Evolutionary conservation across 2,888 invertebrate genomes (phyloP).

Genomic region (Nezara viridula): DNA sequence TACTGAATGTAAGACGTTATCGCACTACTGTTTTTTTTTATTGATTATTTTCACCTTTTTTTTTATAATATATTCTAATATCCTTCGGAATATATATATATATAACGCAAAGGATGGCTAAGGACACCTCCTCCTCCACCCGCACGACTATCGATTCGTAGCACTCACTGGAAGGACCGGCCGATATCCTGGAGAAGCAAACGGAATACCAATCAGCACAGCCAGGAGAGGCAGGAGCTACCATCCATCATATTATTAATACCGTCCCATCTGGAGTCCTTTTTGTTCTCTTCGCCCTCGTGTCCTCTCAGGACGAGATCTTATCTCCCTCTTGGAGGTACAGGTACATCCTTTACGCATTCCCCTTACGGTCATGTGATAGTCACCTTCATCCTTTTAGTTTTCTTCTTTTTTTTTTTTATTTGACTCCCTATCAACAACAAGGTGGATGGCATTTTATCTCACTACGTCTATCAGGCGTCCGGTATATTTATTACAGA

Average conservation of each 20-base stretch:
- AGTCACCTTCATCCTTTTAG: constrained; percentile 9
- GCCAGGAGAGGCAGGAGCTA: too few species aligned
- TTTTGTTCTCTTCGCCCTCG: neutral
- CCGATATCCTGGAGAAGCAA: neutral
- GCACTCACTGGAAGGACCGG: neutral
- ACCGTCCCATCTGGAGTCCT: neutral
- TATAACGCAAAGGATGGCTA: too few species aligned
- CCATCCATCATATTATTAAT: constrained; percentile 45
- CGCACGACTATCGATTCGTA: neutral
- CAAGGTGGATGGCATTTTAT: constrained; percentile 32
- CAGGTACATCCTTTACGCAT: constrained; percentile 40
- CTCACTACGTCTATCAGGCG: constrained; percentile 8
- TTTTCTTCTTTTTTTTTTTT: neutral
- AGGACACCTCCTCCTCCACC: too few species aligned
- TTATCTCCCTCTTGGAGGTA: neutral
- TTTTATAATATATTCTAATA: too few species aligned
- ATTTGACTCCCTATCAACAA: neutral
- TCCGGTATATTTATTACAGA: constrained; percentile 12
- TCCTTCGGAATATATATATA: too few species aligned
- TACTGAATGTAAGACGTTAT: too few species aligned
- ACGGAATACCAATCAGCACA: constrained; percentile 23
- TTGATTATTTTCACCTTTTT: too few species aligned
- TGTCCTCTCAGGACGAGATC: neutral
- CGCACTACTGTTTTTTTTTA: too few species aligned
- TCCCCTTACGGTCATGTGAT: constrained; percentile 37